Conservation (phyloP, 2,113 vertebrate species). For the Cacatua alba region DNA sequence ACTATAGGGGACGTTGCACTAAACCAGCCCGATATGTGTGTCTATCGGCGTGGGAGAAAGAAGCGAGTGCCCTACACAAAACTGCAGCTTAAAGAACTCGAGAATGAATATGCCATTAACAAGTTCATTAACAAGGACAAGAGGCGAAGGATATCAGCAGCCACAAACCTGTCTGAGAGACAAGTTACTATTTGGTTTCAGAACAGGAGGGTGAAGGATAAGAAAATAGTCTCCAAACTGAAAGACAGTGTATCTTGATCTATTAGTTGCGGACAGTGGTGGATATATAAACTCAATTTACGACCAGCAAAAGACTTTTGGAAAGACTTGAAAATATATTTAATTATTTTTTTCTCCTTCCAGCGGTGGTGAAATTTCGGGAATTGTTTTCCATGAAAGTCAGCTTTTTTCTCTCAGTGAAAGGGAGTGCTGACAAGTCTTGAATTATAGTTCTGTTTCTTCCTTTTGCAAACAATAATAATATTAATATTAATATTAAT, state of each 20-base stretch:
- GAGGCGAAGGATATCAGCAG: slow-evolving; percentile 88
- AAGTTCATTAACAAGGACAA: slow-evolving; percentile 99
- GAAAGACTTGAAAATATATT: slow-evolving; percentile 83
- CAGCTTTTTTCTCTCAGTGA: slow-evolving; percentile 45
- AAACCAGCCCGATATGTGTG: slow-evolving; percentile 94
- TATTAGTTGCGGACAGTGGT: slow-evolving; percentile 28
- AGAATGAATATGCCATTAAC: slow-evolving; percentile 87
- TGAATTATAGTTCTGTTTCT: slow-evolving; percentile 60
- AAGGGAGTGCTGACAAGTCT: slow-evolving; percentile 52
- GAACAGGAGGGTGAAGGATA: slow-evolving; percentile 88
- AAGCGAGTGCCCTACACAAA: slow-evolving; percentile 98
- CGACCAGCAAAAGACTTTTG: slow-evolving; percentile 63
- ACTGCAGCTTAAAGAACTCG: slow-evolving; percentile 87
- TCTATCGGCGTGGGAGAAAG: slow-evolving; percentile 95
- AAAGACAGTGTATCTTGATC: slow-evolving; percentile 84
- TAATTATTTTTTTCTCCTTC: slow-evolving; percentile 59
- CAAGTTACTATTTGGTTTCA: slow-evolving; percentile 94
- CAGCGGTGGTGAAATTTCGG: slow-evolving; percentile 59
- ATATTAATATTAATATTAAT: slow-evolving; percentile 47
- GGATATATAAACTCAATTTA: slow-evolving; percentile 32
- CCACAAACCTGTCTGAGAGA: slow-evolving; percentile 87
- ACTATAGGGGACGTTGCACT: slow-evolving; percentile 88
- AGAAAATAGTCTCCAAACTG: slow-evolving; percentile 86
- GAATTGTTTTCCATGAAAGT: slow-evolving; percentile 54
- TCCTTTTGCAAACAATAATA: slow-evolving; percentile 63